Evolutionary conservation across 92 coral and sea anemone genomes (phyloP).

Genomic region (Porites rus): DNA sequence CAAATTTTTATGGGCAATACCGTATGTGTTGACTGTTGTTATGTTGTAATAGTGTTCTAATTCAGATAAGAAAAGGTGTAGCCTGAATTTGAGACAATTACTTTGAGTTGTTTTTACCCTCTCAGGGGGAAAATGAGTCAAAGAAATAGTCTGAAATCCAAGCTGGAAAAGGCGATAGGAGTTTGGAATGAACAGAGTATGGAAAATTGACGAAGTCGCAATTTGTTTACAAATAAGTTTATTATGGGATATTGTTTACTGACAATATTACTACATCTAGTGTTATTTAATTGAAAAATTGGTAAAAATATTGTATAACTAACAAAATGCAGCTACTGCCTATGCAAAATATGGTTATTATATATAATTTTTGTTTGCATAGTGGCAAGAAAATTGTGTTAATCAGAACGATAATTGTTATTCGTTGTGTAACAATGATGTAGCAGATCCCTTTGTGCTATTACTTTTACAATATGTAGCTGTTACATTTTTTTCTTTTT

Average conservation of each 20-base stretch:
- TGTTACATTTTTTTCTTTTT: conserved; percentile 7
- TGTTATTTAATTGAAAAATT: conserved; percentile 4
- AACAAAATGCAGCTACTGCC: not conserved
- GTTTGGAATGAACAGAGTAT: conserved; percentile 3
- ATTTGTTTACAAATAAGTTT: not conserved
- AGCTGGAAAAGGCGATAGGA: not conserved
- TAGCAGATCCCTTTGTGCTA: conserved; percentile 2
- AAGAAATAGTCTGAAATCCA: too few species aligned
- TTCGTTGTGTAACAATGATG: too few species aligned
- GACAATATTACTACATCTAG: not conserved
- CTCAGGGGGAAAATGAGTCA: too few species aligned
- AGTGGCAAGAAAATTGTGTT: too few species aligned
- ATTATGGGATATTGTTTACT: not conserved
- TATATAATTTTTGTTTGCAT: not conserved
- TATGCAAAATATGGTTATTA: not conserved
- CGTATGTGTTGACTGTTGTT: not conserved
- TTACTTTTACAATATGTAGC: conserved; percentile 15
- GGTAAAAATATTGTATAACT: not conserved
- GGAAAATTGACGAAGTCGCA: conserved; percentile 1
- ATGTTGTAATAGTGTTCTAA: not conserved
- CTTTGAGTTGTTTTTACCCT: too few species aligned
- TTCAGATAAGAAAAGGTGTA: not conserved
- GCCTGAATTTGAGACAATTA: too few species aligned
- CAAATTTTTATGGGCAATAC: not conserved
- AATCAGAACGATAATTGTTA: too few species aligned